Evolutionary conservation across 2,113 vertebrate species (phyloP), one percentile per base, ranked within the genome.

Genomic region (Chunga burmeisteri): DNA sequence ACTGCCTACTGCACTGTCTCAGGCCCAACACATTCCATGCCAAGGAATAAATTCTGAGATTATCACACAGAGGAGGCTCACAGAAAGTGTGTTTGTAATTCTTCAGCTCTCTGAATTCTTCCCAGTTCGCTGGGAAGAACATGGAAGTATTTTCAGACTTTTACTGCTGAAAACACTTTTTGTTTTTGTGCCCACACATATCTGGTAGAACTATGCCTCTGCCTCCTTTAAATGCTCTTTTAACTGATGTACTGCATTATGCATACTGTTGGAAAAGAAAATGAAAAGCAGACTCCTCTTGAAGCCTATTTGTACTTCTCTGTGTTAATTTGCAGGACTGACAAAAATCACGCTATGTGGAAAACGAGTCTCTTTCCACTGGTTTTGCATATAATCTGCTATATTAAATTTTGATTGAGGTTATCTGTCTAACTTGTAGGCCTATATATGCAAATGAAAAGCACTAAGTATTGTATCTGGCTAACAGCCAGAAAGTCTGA

Each of bases 401-500:
- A 9, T 44, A 86, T 87, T 88, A 55, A 56, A 66, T 79, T 92
- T 67, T 93, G 65, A 83, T 84, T 93, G 80, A 94, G 27, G 65
- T 94, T 83, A 70, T 95, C 84, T 90, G 52, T 73, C 68, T 86
- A 80, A 91, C 67, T 86, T 81, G 36, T 67, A 91, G 67, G 66
- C 80, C 83, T 86, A 34, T 47, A 78, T 88, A 88, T 93, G 86
- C 56, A 92, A 94, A 90, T 92, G 27, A 82, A 75, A 91, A 67
- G 46, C 49, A 67, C 58, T 59, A 70, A 90, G 46, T 74, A 84
- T 90, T 81, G 21, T 68, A 10, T 70, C 47, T 96, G 94, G 77
- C 82, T 79, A 84, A 72, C 34, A 87, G 85, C 82, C 93, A 96
- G 78, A 70, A 92, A 92, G 53, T 87, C 81, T 94, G 79, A 96